Evolutionary conservation across 2,888 invertebrate species (phyloP), one percentile per base, ranked within the genome.

Genomic region (Taphrorychus bicolor): DNA sequence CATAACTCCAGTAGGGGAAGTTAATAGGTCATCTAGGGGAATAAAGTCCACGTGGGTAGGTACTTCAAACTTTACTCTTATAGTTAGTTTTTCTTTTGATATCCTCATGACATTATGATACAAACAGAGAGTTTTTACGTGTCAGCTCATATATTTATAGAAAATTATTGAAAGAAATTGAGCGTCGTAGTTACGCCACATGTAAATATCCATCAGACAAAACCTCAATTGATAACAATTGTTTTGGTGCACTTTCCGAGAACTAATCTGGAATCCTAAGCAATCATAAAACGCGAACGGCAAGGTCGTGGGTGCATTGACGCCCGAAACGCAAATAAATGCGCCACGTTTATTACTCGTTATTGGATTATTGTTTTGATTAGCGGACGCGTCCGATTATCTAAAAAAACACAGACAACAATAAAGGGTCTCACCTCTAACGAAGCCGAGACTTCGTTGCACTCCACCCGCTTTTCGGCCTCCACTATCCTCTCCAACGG

Each of bases 401-500:
- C 24, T 22, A 16, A 3, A 52, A 19, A 21, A n/a, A n/a, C n/a
- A 52, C 19, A 5, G 14, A 52, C 23, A 2, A 52, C 7, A 23
- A 23, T 7, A 32, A 32, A 32, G 32, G 19, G 5, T 66, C 58
- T 71, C 76, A 88, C 89, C 84, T 88, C 88, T 72, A 83, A 82
- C 70, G 84, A 82, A 45, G 82, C 81, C 56, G 83, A 82, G 67
- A 86, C 85, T 74, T 89, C 88, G 62, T 85, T 85, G 76, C 86
- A 87, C 70, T 91, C 91, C 14, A 89, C 87, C 64, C 89, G 85
- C 75, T 90, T 87, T 77, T 98, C 98, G 66, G 97, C 97, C 80
- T 98, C 97, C 74, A 97, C 84, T 74, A 98, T 91, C 76, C 94
- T 88, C 79, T 98, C 97, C 74, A 97, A 91, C 2, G 96, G 95